Percentiles rank a stretch among this genome's conserved stretches.
phyloP scores from a whole-genome alignment of 92 coral and sea anemone species.

The Pocillopora meandrina region DNA sequence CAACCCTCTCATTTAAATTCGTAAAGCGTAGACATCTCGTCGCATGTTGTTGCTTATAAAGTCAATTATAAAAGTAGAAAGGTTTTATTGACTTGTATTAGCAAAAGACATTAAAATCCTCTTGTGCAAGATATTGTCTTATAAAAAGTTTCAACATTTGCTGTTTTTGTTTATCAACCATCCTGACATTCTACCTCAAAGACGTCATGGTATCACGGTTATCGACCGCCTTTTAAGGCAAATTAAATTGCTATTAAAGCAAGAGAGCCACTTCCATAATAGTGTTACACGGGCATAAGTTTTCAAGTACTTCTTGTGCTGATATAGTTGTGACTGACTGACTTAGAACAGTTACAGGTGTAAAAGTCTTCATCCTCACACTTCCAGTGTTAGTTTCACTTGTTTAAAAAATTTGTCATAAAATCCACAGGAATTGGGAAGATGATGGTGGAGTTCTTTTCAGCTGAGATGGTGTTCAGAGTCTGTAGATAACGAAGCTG shows the following conservation, averaged over 20 bases:
- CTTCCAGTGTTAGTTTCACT: not conserved
- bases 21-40: too few relatives aligned
- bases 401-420: slow-evolving; percentile 40
- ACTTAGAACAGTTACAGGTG: not conserved
- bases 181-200: too few relatives aligned
- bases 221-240: not conserved
- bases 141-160: too few relatives aligned
- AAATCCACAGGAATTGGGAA: slow-evolving; percentile 88
- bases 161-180: too few relatives aligned
- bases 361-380: not conserved
- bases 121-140: too few relatives aligned
- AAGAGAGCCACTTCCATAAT: not conserved
- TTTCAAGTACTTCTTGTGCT: not conserved
- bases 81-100: too few relatives aligned
- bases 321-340: not conserved
- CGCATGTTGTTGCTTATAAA: too few relatives aligned
- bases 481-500: slow-evolving; percentile 96
- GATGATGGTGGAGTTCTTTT: slow-evolving; percentile 93
- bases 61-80: too few relatives aligned
- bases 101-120: too few relatives aligned
- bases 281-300: not conserved
- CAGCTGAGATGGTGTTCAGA: slow-evolving; percentile 89
- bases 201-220: too few relatives aligned
- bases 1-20: too few relatives aligned
- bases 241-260: slow-evolving; percentile 20